Base-by-base conservation (phyloP, 2,888 invertebrate species). In the Hetaerina titia region DNA sequence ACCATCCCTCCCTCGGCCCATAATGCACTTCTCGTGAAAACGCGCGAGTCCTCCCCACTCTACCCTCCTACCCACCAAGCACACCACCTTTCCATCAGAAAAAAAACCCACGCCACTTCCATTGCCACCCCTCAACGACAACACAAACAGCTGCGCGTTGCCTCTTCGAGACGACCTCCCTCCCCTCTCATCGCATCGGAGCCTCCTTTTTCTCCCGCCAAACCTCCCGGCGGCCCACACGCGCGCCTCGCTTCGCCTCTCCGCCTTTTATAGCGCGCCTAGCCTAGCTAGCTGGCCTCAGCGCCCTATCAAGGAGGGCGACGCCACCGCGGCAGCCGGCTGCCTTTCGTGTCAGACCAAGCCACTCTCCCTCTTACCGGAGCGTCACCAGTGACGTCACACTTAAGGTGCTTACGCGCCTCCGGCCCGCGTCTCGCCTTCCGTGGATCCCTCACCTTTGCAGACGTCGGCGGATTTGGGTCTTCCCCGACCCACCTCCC, bases 381-480 rank as follows among this genome's bases (percentile, higher is more conserved):
- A 74, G 64, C 69, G 92, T 92, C 92, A 74, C 56, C 1, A n/a
- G 69, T 92, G 92, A 92, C 92, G 92, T 92, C 92, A 92, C 69
- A 56, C n/a, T 56, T 17, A n/a, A 89, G 89, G 22, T 89, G 89
- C 58, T 57, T 13, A 56, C 57, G 19, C 8, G 88, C 56, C 88
- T 69, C 69, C 17, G 69, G 9, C 6, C n/a, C 69, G 69, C 69
- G 22, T n/a, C 69, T 69, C 69, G 22, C n/a, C 69, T 69, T 22
- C n/a, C n/a, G n/a, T n/a, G n/a, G n/a, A n/a, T 69, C 69, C 69
- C 4, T 19, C 69, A 45, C 90, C 90, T 90, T 64, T 63, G 63
- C 90, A 90, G 90, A 90, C 90, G 90, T 19, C 90, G 89, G 89
- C 57, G 58, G 57, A 56, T 15, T 45, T 69, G 69, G 19, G 31